phyloP scores from a whole-genome alignment of 2,888 invertebrate species.

The Leptopilina drosophilae region DNA sequence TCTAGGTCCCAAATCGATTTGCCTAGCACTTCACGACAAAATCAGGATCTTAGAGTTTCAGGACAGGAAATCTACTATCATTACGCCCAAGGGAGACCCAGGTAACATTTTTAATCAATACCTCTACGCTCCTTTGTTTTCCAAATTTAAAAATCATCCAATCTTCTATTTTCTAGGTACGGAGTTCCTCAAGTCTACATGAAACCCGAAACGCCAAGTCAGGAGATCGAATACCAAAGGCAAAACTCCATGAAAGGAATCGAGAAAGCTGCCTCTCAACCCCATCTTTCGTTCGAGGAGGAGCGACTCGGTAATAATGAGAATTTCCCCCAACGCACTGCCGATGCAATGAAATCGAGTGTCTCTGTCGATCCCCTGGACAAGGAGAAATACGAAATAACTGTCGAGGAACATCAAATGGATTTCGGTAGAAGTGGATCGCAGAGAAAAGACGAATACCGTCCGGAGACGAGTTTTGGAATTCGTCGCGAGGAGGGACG shows the following conservation, averaged over 20 bases:
- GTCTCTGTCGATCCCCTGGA: constrained; percentile 60
- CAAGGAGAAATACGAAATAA: constrained; percentile 70
- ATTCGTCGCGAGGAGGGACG: constrained; percentile 67
- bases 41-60: constrained; percentile 66
- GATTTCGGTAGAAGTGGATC: constrained; percentile 67
- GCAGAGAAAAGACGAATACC: constrained; percentile 68
- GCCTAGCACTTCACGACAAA: constrained; percentile 71
- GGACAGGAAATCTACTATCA: constrained; percentile 73
- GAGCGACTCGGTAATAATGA: constrained; percentile 67
- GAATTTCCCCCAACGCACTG: constrained; percentile 53
- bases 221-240: constrained; percentile 69
- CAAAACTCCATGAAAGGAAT: constrained; percentile 69
- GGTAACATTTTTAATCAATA: not conserved
- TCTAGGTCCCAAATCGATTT: constrained; percentile 73
- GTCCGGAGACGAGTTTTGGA: constrained; percentile 73
- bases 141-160: no score
- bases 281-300: constrained; percentile 81
- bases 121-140: no score
- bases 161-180: constrained; percentile 55
- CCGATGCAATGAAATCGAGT: constrained; percentile 59
- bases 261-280: constrained; percentile 81
- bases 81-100: constrained; percentile 67
- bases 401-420: constrained; percentile 67
- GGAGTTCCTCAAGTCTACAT: constrained; percentile 71
- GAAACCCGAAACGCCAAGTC: constrained; percentile 67